Conservation (phyloP, 2,797 vertebrate species). For the Sphenodon punctatus region DNA sequence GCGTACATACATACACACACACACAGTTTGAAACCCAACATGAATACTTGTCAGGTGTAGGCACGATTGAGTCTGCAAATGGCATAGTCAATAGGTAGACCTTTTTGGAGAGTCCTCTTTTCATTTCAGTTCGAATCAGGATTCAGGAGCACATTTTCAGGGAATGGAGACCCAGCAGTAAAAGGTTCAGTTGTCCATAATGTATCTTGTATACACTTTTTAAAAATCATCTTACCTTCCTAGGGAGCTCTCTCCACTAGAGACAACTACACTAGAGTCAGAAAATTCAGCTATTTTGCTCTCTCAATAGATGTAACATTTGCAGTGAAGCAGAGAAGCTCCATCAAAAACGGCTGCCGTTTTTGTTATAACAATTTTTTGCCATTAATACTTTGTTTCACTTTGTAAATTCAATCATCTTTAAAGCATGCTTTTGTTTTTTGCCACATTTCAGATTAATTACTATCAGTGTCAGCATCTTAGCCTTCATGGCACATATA, state of each 20-base stretch:
- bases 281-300: slow-evolving; percentile 7
- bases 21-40: too few species aligned
- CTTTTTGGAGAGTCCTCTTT: too few species aligned
- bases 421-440: slow-evolving; percentile 14
- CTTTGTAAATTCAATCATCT: slow-evolving; percentile 10
- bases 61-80: too few species aligned
- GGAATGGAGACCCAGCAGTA: background rate
- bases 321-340: slow-evolving; percentile 1
- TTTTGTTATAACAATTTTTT: slow-evolving; percentile 11
- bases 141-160: too few species aligned
- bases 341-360: background rate
- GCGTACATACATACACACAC: too few species aligned
- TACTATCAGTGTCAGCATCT: background rate
- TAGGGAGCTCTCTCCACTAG: background rate
- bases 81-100: too few species aligned
- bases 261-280: background rate
- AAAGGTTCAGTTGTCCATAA: background rate
- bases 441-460: slow-evolving; percentile 9
- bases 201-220: background rate
- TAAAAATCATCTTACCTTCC: background rate
- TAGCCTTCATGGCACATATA: background rate
- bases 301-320: background rate
- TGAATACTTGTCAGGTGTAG: too few species aligned
- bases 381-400: slow-evolving; percentile 16
- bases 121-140: too few species aligned